Conservation (phyloP, 2,797 vertebrate species). For the Ctenopoma kingsleyae region DNA sequence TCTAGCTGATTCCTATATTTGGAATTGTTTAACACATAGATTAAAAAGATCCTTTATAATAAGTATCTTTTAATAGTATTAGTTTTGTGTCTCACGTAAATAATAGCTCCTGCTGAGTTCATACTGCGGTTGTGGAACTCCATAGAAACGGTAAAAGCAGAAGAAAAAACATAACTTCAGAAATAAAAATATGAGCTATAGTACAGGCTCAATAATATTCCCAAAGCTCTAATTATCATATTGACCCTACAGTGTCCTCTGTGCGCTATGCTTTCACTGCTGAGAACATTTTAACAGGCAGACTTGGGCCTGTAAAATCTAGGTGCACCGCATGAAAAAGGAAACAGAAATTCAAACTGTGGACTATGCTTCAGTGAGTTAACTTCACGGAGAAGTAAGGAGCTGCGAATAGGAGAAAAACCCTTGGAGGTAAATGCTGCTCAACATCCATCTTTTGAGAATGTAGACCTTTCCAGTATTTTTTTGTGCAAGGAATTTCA, state of each 20-base stretch:
- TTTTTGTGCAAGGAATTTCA: conserved; percentile 59
- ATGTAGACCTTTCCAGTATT: conserved; percentile 45
- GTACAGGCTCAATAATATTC: conserved; percentile 54
- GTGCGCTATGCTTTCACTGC: conserved; percentile 41
- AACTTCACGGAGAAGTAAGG: conserved; percentile 2
- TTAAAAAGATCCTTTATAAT: not conserved
- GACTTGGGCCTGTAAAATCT: conserved; percentile 58
- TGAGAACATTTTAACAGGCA: conserved; percentile 63
- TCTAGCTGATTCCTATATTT: not conserved
- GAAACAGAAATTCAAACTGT: conserved; percentile 53
- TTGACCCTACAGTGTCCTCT: conserved; percentile 62
- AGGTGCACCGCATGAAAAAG: conserved; percentile 53
- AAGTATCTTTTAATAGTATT: not conserved
- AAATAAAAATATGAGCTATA: conserved; percentile 49
- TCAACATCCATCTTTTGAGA: conserved; percentile 44
- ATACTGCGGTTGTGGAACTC: conserved; percentile 30
- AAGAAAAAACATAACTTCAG: conserved; percentile 51
- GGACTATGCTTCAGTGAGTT: conserved; percentile 29
- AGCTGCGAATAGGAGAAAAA: conserved; percentile 14
- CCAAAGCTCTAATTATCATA: conserved; percentile 69
- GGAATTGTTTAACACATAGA: not conserved
- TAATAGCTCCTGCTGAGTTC: conserved; percentile 30
- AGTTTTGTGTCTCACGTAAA: conserved; percentile 22
- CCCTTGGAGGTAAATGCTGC: conserved; percentile 24
- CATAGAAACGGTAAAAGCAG: conserved; percentile 64